Conservation (phyloP, 2,797 vertebrate genomes). For the Propithecus deckenii region DNA sequence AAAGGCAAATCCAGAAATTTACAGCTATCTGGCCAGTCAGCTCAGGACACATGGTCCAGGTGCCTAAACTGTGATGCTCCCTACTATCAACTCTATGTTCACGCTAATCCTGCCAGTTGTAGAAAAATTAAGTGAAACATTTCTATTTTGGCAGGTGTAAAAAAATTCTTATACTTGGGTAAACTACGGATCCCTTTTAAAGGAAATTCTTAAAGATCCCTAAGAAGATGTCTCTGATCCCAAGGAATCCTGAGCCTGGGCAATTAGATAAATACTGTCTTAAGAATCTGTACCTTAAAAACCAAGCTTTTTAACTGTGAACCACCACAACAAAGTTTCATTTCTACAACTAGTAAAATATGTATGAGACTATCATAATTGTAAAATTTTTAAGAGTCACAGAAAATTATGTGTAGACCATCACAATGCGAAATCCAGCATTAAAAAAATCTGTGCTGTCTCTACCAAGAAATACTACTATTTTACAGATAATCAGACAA, state of each 20-base stretch:
- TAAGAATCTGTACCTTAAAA: neutral
- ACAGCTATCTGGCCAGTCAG: neutral
- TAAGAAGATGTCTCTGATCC: neutral
- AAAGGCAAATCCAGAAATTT: neutral
- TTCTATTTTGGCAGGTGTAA: neutral
- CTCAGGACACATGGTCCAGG: neutral
- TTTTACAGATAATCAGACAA: constrained; percentile 47
- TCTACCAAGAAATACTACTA: constrained; percentile 47
- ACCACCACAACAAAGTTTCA: neutral
- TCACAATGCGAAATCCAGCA: constrained; percentile 24
- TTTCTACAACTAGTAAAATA: neutral
- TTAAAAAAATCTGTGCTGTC: neutral
- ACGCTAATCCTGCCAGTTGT: neutral
- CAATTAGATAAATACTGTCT: neutral
- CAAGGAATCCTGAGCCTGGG: neutral
- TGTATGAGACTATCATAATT: neutral
- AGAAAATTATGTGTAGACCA: neutral
- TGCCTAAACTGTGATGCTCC: neutral
- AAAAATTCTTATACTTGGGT: neutral
- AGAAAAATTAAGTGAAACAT: neutral
- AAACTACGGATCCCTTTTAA: neutral
- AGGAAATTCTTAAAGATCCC: neutral
- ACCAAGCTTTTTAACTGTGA: neutral
- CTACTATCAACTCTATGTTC: neutral
- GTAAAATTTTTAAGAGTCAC: constrained; percentile 3